These are phyloP conservation scores for Lepus americanus DNA, from an alignment of 2,113 vertebrate genomes.

Conservation along the genomic window DNA sequence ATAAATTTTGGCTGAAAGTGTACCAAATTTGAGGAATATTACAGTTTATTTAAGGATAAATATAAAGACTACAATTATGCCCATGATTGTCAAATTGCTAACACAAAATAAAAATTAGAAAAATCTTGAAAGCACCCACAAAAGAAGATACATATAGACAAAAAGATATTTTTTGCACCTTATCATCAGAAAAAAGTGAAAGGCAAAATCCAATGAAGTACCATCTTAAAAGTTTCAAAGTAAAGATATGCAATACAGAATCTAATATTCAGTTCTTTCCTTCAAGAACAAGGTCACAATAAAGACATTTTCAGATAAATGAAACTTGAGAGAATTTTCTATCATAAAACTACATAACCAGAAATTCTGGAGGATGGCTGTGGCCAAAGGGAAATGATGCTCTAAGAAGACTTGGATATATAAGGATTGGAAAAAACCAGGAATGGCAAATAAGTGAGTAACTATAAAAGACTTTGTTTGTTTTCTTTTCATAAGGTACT, in stretches of 20 bases:
- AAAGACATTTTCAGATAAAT: background rate
- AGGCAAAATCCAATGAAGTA: background rate
- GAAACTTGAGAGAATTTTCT: background rate
- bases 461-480: background rate
- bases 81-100: background rate
- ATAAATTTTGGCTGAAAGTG: background rate
- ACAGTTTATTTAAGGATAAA: background rate
- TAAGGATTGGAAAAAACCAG: background rate
- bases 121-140: background rate
- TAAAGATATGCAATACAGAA: background rate
- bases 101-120: background rate
- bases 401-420: background rate
- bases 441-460: background rate
- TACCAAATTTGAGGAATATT: background rate
- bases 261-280: background rate
- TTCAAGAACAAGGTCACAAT: background rate
- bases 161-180: background rate
- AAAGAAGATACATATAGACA: background rate
- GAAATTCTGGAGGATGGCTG: background rate
- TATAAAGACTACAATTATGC: background rate
- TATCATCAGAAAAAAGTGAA: background rate
- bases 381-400: background rate
- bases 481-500: background rate
- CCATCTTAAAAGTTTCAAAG: background rate
- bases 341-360: background rate